Base-by-base conservation (phyloP, 2,797 vertebrate genomes). In the Microctenopoma steveboyesi region DNA sequence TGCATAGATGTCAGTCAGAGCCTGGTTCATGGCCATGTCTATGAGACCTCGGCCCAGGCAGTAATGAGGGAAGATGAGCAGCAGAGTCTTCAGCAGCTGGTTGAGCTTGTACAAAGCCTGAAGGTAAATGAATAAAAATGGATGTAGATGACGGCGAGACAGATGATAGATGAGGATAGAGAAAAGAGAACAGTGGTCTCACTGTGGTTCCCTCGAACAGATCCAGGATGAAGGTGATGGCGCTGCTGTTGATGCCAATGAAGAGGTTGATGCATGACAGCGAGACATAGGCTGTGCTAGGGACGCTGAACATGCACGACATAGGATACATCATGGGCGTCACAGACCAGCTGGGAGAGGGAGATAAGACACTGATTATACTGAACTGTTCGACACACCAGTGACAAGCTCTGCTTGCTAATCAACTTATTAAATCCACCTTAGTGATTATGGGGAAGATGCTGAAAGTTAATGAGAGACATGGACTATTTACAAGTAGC, bases 281-380 rank as follows among this genome's bases (percentile, higher is more conserved):
- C 60, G 95, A 95, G 85, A 99, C 96, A 0, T 98, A 98, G 55
- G 97, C 97, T 12, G 96, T 98, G 93, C 97, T 98, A 69, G 97
- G 97, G 12, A 98, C 80, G 30, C 79, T 95, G 90, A 98, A 99
- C 69, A 97, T 72, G 81, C 93, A 96, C 64, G 97, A 93, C 78
- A 97, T 93, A 6, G 97, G 97, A 85, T 99, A 98, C 96, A 98
- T 98, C 96, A 98, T 95, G 51, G 97, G 97, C 4, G 95, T 98
- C 81, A 98, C 91, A 3, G 97, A 95, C 97, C 97, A 99, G 11
- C 97, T 98, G 87, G 4, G 28, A 58, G 18, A 70, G 30, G 73
- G 28, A 79, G 4, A 70, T 16, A 3, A 15, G 28, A n/a, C 14
- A 13, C 7, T 27, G 12, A n/a, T 53, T 46, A 48, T 4, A 46